A percentile compares a stretch with the other conserved stretches of the same genome.
Evolutionary conservation across 2,888 invertebrate genomes (phyloP).

Genomic region (Sabellastarte sp.): DNA sequence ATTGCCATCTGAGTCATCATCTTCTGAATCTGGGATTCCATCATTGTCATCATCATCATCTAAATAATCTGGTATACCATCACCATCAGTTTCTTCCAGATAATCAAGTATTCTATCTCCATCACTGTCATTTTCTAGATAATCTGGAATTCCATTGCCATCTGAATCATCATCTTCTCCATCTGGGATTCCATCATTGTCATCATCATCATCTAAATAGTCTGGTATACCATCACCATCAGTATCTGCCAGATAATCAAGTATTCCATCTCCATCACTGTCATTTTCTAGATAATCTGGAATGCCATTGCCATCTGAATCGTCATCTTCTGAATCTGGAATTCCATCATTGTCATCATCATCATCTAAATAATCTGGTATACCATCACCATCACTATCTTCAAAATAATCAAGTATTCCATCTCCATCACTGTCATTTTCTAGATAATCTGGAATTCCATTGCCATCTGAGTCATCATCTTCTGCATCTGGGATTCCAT

Average conservation of each 20-base stretch:
- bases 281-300: constrained; percentile 29
- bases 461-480: constrained; percentile 36
- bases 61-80: constrained; percentile 43
- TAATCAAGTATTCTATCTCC: constrained; percentile 38
- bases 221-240: constrained; percentile 38
- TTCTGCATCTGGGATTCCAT: constrained; percentile 42
- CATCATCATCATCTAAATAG: constrained; percentile 32
- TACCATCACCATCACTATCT: constrained; percentile 34
- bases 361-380: constrained; percentile 34
- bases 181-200: constrained; percentile 44
- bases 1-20: constrained; percentile 48
- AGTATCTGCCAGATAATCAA: constrained; percentile 33
- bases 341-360: constrained; percentile 43
- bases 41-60: constrained; percentile 50
- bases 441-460: constrained; percentile 43
- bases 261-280: constrained; percentile 50
- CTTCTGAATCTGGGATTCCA: constrained; percentile 35
- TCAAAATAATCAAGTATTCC: constrained; percentile 24
- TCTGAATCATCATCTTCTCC: constrained; percentile 27
- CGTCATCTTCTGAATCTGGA: constrained; percentile 28
- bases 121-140: constrained; percentile 18
- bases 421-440: constrained; percentile 12
- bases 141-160: constrained; percentile 35
- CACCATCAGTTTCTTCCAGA: constrained; percentile 41
- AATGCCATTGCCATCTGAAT: constrained; percentile 32